A percentile compares a stretch with the other conserved stretches of the same genome.
These are phyloP conservation scores for Anser brachyrhynchus DNA, from an alignment of 2,113 vertebrate species.

Conservation along the genomic window DNA sequence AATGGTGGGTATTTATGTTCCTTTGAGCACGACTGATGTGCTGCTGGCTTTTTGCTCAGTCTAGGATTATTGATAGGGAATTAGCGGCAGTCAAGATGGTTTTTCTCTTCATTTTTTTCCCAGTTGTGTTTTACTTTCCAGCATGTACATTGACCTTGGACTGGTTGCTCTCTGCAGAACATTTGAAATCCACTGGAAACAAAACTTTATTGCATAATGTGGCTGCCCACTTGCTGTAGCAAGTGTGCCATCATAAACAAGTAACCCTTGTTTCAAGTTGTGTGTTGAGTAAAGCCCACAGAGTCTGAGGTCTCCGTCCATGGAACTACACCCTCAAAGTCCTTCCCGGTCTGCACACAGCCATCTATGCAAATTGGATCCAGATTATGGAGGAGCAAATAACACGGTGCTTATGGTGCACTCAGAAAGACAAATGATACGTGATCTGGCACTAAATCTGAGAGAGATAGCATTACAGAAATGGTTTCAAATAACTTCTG, in stretches of 20 bases:
- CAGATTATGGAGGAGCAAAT: neutral
- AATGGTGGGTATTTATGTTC: neutral
- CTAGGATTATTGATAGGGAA: neutral
- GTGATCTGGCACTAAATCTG: accelerated
- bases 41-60: neutral
- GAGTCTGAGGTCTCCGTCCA: neutral
- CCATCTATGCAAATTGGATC: neutral
- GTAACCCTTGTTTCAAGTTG: neutral
- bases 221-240: neutral
- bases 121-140: neutral
- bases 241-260: neutral
- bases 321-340: neutral
- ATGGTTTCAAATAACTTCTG: neutral
- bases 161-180: neutral
- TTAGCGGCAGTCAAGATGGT: neutral
- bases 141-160: neutral
- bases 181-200: neutral
- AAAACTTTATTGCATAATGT: neutral
- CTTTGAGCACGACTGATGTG: neutral
- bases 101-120: neutral
- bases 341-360: neutral
- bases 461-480: neutral
- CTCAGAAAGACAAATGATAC: neutral
- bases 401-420: neutral
- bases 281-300: neutral